Percentiles rank a stretch among this genome's conserved stretches.
phyloP scores from a whole-genome alignment of 2,797 vertebrate species.

The Leucoraja ocellata region DNA sequence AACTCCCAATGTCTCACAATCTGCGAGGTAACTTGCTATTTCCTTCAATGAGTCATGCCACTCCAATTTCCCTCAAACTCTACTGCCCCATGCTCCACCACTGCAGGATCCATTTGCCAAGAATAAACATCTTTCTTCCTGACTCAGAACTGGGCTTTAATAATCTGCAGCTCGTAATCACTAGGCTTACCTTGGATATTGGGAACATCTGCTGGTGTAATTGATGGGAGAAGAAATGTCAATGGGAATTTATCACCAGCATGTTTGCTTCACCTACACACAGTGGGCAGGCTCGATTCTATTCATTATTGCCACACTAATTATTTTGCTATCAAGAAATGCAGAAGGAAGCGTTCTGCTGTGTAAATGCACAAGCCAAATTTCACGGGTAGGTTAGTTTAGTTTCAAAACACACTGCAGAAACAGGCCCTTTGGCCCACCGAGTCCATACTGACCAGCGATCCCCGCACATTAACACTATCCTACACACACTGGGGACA shows the following conservation, averaged over 20 bases:
- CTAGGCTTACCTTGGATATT: not conserved
- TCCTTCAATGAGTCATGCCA: too few species aligned
- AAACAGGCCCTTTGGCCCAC: too few species aligned
- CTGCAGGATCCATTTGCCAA: too few species aligned
- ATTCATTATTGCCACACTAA: not conserved
- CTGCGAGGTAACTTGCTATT: too few species aligned
- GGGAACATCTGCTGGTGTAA: not conserved
- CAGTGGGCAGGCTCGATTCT: not conserved
- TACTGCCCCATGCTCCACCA: too few species aligned
- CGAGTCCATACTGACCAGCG: too few species aligned
- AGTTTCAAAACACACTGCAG: not conserved
- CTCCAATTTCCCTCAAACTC: too few species aligned
- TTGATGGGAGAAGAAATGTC: not conserved
- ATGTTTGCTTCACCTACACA: not conserved
- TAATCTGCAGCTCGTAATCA: not conserved
- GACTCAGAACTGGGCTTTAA: not conserved
- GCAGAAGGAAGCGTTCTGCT: not conserved
- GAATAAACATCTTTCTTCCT: not conserved
- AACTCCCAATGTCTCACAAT: too few species aligned
- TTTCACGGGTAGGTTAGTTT: not conserved
- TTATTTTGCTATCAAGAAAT: not conserved
- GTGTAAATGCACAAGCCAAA: not conserved
- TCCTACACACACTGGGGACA: too few species aligned
- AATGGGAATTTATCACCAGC: not conserved
- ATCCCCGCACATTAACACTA: too few species aligned